phyloP scores from a whole-genome alignment of 2,113 vertebrate species.

The Hippocampus zosterae region DNA sequence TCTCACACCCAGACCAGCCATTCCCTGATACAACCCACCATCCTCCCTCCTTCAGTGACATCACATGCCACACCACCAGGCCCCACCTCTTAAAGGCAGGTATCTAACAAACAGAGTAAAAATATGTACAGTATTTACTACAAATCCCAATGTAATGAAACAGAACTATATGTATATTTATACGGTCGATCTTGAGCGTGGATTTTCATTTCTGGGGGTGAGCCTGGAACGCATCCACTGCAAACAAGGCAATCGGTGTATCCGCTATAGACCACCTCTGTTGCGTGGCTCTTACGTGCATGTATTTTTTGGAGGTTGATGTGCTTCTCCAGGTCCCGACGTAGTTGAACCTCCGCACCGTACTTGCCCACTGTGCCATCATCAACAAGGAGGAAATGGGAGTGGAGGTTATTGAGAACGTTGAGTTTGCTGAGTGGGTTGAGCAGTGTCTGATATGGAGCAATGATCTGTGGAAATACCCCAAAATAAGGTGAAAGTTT shows the following conservation, averaged over 20 bases:
- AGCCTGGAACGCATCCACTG: neutral
- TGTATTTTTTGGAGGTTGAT: slow-evolving; percentile 97
- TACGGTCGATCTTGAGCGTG: neutral
- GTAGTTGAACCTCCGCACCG: slow-evolving; percentile 88
- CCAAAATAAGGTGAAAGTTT: neutral
- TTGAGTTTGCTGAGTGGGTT: slow-evolving; percentile 97
- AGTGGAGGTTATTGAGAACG: slow-evolving; percentile 95
- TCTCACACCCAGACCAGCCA: too few relatives aligned
- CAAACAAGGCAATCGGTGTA: neutral
- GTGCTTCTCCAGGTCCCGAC: slow-evolving; percentile 94
- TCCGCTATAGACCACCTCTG: neutral
- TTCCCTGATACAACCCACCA: too few relatives aligned
- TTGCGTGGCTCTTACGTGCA: slow-evolving; percentile 78
- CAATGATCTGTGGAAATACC: slow-evolving; percentile 78
- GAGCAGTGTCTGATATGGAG: slow-evolving; percentile 94
- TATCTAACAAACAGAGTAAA: too few relatives aligned
- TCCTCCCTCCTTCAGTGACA: too few relatives aligned
- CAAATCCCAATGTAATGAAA: too few relatives aligned
- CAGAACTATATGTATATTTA: neutral
- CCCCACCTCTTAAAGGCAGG: too few relatives aligned
- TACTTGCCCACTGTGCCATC: slow-evolving; percentile 97
- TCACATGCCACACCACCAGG: too few relatives aligned
- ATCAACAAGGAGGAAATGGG: slow-evolving; percentile 97
- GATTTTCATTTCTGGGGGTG: neutral
- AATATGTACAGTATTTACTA: too few relatives aligned